phyloP scores from a whole-genome alignment of 2,888 invertebrate genomes.

The Galeruca laticollis region DNA sequence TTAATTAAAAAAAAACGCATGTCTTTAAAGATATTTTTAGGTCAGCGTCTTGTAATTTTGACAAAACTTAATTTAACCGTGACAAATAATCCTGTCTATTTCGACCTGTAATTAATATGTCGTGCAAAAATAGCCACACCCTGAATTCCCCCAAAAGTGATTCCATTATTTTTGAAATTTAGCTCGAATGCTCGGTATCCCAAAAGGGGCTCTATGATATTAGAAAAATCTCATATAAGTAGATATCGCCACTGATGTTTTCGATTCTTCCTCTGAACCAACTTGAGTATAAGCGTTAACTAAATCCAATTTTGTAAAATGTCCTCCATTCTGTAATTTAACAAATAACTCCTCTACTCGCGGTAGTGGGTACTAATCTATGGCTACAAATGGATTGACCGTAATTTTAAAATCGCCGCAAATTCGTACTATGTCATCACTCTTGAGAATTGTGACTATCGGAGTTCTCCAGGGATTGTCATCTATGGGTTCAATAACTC shows the following conservation, averaged over 20 bases:
- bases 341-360: too few species aligned
- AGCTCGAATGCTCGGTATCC: slow-evolving; percentile 20
- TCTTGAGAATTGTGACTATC: too few species aligned
- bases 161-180: slow-evolving; percentile 40
- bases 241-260: slow-evolving; percentile 37
- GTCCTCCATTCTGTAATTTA: too few species aligned
- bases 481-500: slow-evolving; percentile 6
- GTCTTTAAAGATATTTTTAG: too few species aligned
- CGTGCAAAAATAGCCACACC: slow-evolving; percentile 28
- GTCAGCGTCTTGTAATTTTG: too few species aligned
- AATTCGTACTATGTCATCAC: too few species aligned
- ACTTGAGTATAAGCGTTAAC: slow-evolving; percentile 34
- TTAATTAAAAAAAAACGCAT: too few species aligned
- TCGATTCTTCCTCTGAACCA: slow-evolving; percentile 18
- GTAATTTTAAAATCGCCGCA: too few species aligned
- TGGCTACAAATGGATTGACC: too few species aligned
- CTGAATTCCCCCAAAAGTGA: slow-evolving; percentile 22
- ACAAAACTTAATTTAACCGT: not conserved
- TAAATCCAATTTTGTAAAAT: slow-evolving; percentile 27
- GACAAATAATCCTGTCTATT: slow-evolving; percentile 19
- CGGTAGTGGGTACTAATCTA: too few species aligned
- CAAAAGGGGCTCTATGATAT: slow-evolving; percentile 47
- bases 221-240: slow-evolving; percentile 43
- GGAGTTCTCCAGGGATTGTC: too few species aligned
- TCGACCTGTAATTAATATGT: slow-evolving; percentile 26